Evolutionary conservation across 2,113 vertebrate genomes (phyloP), one percentile per base, ranked within the genome.

Genomic region (Hippoglossus stenolepis): DNA sequence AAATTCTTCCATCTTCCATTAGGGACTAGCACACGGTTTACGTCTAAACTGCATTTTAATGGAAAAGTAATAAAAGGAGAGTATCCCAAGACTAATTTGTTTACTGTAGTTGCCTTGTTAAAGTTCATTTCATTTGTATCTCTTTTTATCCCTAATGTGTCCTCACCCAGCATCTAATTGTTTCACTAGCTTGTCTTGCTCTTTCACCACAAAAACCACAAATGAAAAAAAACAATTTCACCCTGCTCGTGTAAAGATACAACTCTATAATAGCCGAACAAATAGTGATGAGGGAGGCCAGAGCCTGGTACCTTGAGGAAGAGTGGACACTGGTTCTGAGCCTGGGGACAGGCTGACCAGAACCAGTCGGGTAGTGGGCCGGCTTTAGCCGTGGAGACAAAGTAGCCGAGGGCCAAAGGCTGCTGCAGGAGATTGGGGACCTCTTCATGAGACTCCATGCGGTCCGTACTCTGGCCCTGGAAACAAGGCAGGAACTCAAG

Each of bases 291-390:
- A 4, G 31, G 18, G 23, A 14, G 0, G 1, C 49, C 3, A 5
- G 58, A 47, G 24, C 2, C 10, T 6, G 11, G 23, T 87, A 95
- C 94, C 93, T 95, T 95, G 72, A 95, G 93, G 78, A 94, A 95
- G 57, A 99, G 95, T 73, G 98, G 98, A 94, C 98, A 99, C 93
- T 98, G 98, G 95, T 98, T 97, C 96, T 98, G 97, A 94, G 98
- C 98, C 95, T 99, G 98, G 87, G 97, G 98, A 93, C 98, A 99
- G 61, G 97, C 96, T 31, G 98, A 97, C 97, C 98, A 99, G 95
- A 99, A 99, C 97, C 97, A 99, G 95, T 99, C 97, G 62, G 98
- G 98, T 93, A 99, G 95, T 0, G 96, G 97, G 89, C 98, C 98
- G 40, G 97, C 96, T 96, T 98, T 98, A 43, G 97, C 98, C 80